Conservation (phyloP, 2,113 vertebrate species). For the Planiliza haematocheilus region DNA sequence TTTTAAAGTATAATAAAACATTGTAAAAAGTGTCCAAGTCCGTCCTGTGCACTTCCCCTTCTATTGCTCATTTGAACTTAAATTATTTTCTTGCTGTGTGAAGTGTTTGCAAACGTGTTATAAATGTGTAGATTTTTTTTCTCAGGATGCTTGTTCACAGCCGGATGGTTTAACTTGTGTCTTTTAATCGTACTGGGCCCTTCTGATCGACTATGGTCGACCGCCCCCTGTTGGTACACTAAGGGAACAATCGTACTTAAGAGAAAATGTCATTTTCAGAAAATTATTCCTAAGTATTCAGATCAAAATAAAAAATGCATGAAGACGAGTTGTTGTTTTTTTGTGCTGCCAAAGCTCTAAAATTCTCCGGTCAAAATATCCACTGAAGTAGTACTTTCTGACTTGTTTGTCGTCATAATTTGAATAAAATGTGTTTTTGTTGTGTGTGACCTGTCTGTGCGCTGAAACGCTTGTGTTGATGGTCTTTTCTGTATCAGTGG, state of each 20-base stretch:
- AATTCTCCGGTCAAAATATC: background rate
- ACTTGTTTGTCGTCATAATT: constrained; percentile 39
- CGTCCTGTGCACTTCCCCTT: constrained; percentile 7
- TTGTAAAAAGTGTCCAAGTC: background rate
- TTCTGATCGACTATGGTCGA: background rate
- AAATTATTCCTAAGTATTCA: background rate
- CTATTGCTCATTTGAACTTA: background rate
- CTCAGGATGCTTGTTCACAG: constrained; percentile 29
- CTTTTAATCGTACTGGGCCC: background rate
- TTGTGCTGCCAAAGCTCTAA: background rate
- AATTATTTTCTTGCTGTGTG: constrained; percentile 46
- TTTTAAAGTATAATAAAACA: constrained; percentile 8
- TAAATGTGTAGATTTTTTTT: constrained; percentile 46
- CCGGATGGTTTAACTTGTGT: constrained; percentile 26
- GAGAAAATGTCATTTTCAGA: background rate
- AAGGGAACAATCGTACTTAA: background rate
- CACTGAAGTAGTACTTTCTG: constrained; percentile 32
- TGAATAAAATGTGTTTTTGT: constrained; percentile 29
- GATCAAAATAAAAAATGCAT: background rate
- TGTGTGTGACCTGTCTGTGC: constrained; percentile 48
- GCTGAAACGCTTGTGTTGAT: constrained; percentile 39
- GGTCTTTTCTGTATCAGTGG: constrained; percentile 45
- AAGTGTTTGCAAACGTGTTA: constrained; percentile 65
- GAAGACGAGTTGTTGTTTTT: background rate
- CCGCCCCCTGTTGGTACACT: constrained; percentile 51